Conservation (phyloP, 1,140 invertebrate genomes). For the Thaumetopoea pityocampa region DNA sequence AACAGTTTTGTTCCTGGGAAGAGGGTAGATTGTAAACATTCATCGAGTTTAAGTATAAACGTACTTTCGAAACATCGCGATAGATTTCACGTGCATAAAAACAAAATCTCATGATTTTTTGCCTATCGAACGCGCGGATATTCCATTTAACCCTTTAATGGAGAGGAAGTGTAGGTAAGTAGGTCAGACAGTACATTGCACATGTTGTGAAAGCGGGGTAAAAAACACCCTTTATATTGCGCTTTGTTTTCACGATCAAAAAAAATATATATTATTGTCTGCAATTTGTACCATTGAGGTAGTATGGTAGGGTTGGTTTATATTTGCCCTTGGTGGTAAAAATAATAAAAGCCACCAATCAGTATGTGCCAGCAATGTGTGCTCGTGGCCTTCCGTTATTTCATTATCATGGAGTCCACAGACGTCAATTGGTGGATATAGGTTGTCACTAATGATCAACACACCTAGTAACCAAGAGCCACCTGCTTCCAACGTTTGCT, state of each 20-base stretch:
- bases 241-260: conserved; percentile 62
- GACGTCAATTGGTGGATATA: too few species aligned
- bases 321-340: conserved; percentile 36
- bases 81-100: conserved; percentile 25
- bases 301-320: conserved; percentile 24
- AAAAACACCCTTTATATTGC: conserved; percentile 57
- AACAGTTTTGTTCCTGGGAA: too few species aligned
- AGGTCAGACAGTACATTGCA: conserved; percentile 69
- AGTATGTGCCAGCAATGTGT: too few species aligned
- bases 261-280: conserved; percentile 63
- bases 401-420: too few species aligned
- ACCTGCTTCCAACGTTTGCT: too few species aligned
- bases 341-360: too few species aligned
- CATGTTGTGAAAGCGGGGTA: conserved; percentile 70
- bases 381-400: too few species aligned
- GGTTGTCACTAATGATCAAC: too few species aligned
- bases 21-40: too few species aligned
- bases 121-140: conserved; percentile 45
- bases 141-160: conserved; percentile 67
- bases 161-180: conserved; percentile 71
- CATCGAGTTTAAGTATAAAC: conserved; percentile 5
- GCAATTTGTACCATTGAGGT: conserved; percentile 63
- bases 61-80: conserved; percentile 6
- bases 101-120: conserved; percentile 34
- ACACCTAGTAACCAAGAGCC: too few species aligned